Conservation (phyloP, 2,113 vertebrate species). For the Okapia johnstoni region DNA sequence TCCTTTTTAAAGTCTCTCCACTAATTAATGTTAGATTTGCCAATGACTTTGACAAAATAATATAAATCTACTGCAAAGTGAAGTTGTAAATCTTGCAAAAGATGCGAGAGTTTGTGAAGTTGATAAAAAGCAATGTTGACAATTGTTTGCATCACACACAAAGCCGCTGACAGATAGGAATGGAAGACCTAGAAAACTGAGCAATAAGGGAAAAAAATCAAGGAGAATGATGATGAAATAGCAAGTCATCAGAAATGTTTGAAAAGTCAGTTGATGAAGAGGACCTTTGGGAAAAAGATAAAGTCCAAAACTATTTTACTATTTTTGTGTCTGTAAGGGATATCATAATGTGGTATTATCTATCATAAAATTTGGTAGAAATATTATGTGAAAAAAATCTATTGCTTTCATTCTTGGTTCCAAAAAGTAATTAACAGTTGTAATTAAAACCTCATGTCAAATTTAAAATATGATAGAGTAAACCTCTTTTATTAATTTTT, state of each 20-base stretch:
- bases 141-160: background rate
- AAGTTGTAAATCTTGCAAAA: constrained; percentile 34
- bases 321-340: background rate
- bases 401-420: background rate
- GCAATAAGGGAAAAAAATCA: constrained; percentile 11
- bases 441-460: background rate
- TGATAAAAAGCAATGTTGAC: constrained; percentile 28
- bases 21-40: background rate
- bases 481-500: constrained; percentile 4
- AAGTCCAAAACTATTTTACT: constrained; percentile 37
- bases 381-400: background rate
- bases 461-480: constrained; percentile 23
- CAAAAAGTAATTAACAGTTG: constrained; percentile 30
- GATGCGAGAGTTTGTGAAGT: constrained; percentile 1
- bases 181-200: background rate
- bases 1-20: background rate
- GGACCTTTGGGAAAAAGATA: background rate
- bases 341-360: background rate
- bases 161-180: background rate
- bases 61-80: constrained; percentile 4
- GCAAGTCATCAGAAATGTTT: constrained; percentile 39
- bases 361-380: background rate
- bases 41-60: constrained; percentile 25
- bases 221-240: background rate
- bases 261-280: constrained; percentile 31